Conservation (phyloP, 2,888 invertebrate genomes). For the Dasypolia templi region DNA sequence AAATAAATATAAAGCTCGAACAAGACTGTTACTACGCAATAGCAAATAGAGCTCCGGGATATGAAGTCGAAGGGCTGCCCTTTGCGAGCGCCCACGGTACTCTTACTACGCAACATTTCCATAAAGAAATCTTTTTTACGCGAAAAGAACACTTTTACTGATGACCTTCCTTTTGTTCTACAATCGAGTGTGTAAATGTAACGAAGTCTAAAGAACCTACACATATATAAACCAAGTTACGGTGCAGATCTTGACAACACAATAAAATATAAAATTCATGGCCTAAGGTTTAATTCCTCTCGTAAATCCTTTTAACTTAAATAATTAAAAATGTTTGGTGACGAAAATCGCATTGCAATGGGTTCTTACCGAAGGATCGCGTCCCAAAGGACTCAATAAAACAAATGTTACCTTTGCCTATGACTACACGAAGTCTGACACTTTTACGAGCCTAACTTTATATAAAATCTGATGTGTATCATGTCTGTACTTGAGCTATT, state of each 20-base stretch:
- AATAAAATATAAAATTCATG: slow-evolving; percentile 47
- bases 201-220: neutral
- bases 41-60: slow-evolving; percentile 64
- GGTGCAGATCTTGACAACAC: slow-evolving; percentile 12
- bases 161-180: slow-evolving; percentile 52
- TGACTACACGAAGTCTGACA: slow-evolving; percentile 60
- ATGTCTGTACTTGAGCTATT: slow-evolving; percentile 65
- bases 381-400: slow-evolving; percentile 62
- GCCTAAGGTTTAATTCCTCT: slow-evolving; percentile 48
- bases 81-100: slow-evolving; percentile 54
- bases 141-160: slow-evolving; percentile 40
- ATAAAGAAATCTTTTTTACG: slow-evolving; percentile 57
- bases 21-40: slow-evolving; percentile 61
- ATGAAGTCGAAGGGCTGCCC: slow-evolving; percentile 54
- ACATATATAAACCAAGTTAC: slow-evolving; percentile 12
- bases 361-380: slow-evolving; percentile 45
- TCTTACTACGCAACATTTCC: slow-evolving; percentile 55
- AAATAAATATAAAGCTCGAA: slow-evolving; percentile 62
- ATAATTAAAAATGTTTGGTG: slow-evolving; percentile 58
- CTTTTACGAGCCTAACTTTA: slow-evolving; percentile 62
- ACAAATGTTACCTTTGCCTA: slow-evolving; percentile 64
- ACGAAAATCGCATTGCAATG: slow-evolving; percentile 59
- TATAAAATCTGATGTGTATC: slow-evolving; percentile 64
- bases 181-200: slow-evolving; percentile 36
- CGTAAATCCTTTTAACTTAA: slow-evolving; percentile 55